Evolutionary conservation across 2,888 invertebrate genomes (phyloP).

Genomic region (Drosophila histrio): DNA sequence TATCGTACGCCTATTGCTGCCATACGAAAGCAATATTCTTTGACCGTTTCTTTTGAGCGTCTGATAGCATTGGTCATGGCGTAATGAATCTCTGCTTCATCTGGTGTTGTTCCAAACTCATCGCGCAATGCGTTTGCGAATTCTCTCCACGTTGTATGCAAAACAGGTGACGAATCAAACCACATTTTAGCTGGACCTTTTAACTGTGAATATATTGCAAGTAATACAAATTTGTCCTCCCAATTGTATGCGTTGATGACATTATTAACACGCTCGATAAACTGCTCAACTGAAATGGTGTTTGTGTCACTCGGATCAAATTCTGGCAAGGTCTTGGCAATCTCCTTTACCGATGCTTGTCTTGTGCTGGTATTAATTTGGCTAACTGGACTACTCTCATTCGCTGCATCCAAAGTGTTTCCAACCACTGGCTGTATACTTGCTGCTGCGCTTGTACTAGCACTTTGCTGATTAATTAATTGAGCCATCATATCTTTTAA

Average conservation of each 20-base stretch:
- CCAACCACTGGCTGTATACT: too few relatives aligned
- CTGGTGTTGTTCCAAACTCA: constrained; percentile 1
- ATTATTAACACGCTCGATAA: constrained; percentile 3
- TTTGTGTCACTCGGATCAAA: too few relatives aligned
- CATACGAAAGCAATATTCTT: constrained; percentile 16
- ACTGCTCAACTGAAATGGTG: neutral
- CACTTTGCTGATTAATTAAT: neutral
- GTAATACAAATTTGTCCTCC: constrained; percentile 9
- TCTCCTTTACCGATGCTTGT: constrained; percentile 9
- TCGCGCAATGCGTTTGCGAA: constrained; percentile 2
- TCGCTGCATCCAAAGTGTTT: neutral
- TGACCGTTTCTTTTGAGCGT: constrained; percentile 6
- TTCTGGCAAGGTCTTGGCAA: neutral
- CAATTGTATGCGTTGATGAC: constrained; percentile 7
- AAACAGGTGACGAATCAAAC: constrained; percentile 2
- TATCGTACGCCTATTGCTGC: neutral
- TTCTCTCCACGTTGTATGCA: neutral
- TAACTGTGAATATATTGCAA: constrained; percentile 6
- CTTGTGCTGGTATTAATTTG: neutral
- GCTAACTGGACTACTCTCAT: neutral
- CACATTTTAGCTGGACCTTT: constrained; percentile 5
- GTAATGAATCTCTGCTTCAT: constrained; percentile 14
- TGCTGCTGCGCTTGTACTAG: neutral
- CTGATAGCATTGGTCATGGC: neutral
- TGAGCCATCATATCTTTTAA: neutral